Conservation (phyloP, 2,888 invertebrate genomes). For the Diarsia dahlii region DNA sequence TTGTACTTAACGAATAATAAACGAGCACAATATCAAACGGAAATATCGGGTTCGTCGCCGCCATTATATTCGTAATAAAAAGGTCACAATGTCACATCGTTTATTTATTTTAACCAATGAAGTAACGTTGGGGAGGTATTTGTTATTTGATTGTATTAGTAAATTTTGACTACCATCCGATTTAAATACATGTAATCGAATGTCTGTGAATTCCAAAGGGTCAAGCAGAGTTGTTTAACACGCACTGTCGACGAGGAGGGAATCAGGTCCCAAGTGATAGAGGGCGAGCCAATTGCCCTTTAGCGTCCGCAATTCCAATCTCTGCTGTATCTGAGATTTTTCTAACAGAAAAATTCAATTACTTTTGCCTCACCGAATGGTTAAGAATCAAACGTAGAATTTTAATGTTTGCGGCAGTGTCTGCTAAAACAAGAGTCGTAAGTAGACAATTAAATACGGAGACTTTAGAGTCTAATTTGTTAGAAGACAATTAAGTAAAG, state of each 20-base stretch:
- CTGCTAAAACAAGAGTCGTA: constrained; percentile 19
- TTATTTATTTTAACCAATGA: constrained; percentile 62
- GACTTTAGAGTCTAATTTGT: background rate
- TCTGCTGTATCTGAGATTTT: constrained; percentile 57
- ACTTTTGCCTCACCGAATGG: constrained; percentile 47
- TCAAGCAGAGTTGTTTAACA: constrained; percentile 53
- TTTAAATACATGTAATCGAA: constrained; percentile 23
- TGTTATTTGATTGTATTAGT: constrained; percentile 7
- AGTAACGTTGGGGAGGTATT: constrained; percentile 28
- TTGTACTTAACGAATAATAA: constrained; percentile 79
- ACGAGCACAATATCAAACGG: constrained; percentile 83
- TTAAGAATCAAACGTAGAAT: constrained; percentile 39
- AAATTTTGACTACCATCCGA: constrained; percentile 31
- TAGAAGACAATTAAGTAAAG: background rate
- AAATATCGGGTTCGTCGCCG: constrained; percentile 84
- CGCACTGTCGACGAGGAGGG: constrained; percentile 54
- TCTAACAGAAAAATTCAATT: constrained; percentile 58
- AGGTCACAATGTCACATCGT: constrained; percentile 80
- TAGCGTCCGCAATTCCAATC: constrained; percentile 61
- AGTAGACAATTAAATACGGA: constrained; percentile 6
- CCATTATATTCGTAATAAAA: constrained; percentile 85
- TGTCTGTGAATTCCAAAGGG: constrained; percentile 32
- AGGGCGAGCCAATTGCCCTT: constrained; percentile 63
- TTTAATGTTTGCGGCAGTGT: constrained; percentile 28
- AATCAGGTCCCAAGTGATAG: constrained; percentile 61